These are phyloP conservation scores for Drosophila mayri DNA, from an alignment of 1,140 invertebrate genomes.

Conservation along the genomic window DNA sequence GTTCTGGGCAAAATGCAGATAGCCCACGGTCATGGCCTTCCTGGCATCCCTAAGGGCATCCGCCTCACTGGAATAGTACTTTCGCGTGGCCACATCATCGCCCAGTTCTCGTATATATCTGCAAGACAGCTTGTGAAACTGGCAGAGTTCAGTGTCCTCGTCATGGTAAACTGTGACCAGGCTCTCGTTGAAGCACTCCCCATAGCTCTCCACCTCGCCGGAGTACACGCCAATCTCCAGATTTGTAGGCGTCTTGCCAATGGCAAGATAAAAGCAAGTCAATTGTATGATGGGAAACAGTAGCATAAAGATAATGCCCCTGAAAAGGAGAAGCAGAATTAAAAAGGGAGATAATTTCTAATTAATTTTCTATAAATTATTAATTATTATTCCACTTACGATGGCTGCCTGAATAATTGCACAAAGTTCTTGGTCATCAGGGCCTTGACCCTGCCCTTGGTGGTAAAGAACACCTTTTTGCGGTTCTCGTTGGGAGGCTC, in stretches of 20 bases:
- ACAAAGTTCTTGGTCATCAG: constrained; percentile 87
- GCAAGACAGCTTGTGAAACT: constrained; percentile 87
- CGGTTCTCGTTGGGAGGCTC: constrained; percentile 64
- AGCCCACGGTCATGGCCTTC: constrained; percentile 88
- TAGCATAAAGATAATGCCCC: constrained; percentile 92
- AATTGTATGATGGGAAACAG: constrained; percentile 93
- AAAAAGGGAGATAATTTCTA: constrained; percentile 8
- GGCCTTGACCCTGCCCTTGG: constrained; percentile 80
- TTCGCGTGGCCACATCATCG: constrained; percentile 82
- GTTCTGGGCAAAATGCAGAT: constrained; percentile 90
- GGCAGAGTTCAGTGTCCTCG: constrained; percentile 79
- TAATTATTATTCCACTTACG: constrained; percentile 85
- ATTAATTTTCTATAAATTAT: not conserved
- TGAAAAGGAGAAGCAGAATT: constrained; percentile 79
- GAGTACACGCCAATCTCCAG: constrained; percentile 92
- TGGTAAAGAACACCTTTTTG: constrained; percentile 77
- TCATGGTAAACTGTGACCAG: constrained; percentile 68
- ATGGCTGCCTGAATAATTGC: constrained; percentile 88
- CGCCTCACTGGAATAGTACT: constrained; percentile 64
- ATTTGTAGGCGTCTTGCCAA: constrained; percentile 91
- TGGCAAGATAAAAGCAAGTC: constrained; percentile 91
- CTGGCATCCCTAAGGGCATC: constrained; percentile 88
- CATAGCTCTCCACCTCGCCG: constrained; percentile 87
- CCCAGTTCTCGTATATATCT: constrained; percentile 86
- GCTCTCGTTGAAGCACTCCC: constrained; percentile 69